Base-by-base conservation (phyloP, 2,888 invertebrate species). In the Callinectes sapidus region DNA sequence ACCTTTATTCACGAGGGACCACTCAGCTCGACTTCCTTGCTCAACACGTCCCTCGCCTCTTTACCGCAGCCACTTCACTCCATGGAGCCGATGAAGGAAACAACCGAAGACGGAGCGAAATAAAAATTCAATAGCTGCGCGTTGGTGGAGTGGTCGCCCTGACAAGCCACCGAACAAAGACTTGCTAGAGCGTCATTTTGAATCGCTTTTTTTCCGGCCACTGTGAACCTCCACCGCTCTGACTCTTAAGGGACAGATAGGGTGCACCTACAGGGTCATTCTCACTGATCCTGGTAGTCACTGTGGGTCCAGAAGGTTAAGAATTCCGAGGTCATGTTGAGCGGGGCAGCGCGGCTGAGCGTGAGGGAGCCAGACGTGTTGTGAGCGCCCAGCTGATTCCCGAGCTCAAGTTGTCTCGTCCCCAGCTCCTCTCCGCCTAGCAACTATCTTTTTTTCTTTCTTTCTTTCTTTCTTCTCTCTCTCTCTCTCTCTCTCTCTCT, bases 141-240 rank as follows among this genome's bases (percentile, higher is more conserved):
- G 91, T 35, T 88, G 91, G 91, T 66, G 81, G 86, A 23, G 88
- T 88, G 88, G 77, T 88, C 91, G 88, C 88, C 91, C 91, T 88
- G 91, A 81, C 88, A 77, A 91, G 88, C 61, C 91, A 39, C 91
- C 87, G 87, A 88, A 91, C 91, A 91, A 91, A 91, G 91, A 81
- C 87, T 91, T 35, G 88, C 91, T 91, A 91, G 91, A 91, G 91
- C 91, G 88, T 91, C 91, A 91, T 91, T 88, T 91, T 91, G 91
- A 23, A 88, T 77, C 32, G 88, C 39, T 32, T 81, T 91, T 90
- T 88, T 32, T 71, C 88, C 86, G 48, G 77, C 71, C 91, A 88
- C 91, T 88, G 35, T 32, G 77, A 55, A 18, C 48, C 77, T 91
- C 77, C 77, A 88, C 88, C 81, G 32, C 88, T 35, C 48, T 91